phyloP scores from a whole-genome alignment of 2,888 invertebrate species.

The Synergus japonicus region DNA sequence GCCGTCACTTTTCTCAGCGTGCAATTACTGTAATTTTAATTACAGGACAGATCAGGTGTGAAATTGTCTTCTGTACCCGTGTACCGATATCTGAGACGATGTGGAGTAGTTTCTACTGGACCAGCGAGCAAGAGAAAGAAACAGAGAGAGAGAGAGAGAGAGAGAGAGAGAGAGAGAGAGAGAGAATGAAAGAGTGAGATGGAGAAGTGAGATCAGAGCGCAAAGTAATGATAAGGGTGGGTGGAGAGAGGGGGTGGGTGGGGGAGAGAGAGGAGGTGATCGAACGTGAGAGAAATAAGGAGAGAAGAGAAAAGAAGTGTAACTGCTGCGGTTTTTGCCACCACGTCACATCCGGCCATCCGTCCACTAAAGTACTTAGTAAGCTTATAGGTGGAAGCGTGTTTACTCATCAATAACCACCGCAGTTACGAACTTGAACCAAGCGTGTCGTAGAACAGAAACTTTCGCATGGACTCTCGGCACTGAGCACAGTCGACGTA shows the following conservation, averaged over 20 bases:
- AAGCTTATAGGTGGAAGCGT: conserved; percentile 65
- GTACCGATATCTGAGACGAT: conserved; percentile 43
- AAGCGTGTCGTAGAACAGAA: conserved; percentile 47
- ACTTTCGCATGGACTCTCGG: conserved; percentile 50
- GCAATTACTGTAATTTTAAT: conserved; percentile 40
- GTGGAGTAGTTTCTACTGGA: conserved; percentile 48
- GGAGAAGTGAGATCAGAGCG: conserved; percentile 16
- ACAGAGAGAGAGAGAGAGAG: conserved; percentile 50
- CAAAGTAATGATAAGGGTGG: conserved; percentile 27
- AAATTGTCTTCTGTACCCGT: conserved; percentile 52
- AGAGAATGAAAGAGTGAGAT: conserved; percentile 37
- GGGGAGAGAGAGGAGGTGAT: conserved; percentile 46
- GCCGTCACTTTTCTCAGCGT: conserved; percentile 29
- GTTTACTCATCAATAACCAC: conserved; percentile 71
- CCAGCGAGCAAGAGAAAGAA: conserved; percentile 42
- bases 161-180: conserved; percentile 47
- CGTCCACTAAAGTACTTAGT: conserved; percentile 64
- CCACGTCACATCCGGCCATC: conserved; percentile 74
- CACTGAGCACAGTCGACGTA: conserved; percentile 33
- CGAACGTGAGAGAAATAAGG: conserved; percentile 60
- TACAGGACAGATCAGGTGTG: conserved; percentile 53
- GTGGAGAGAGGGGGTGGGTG: conserved; percentile 36
- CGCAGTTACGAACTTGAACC: conserved; percentile 54
- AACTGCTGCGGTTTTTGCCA: conserved; percentile 70
- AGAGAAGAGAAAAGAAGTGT: conserved; percentile 62